phyloP scores from a whole-genome alignment of 2,113 vertebrate species.

The Dinomys branickii region DNA sequence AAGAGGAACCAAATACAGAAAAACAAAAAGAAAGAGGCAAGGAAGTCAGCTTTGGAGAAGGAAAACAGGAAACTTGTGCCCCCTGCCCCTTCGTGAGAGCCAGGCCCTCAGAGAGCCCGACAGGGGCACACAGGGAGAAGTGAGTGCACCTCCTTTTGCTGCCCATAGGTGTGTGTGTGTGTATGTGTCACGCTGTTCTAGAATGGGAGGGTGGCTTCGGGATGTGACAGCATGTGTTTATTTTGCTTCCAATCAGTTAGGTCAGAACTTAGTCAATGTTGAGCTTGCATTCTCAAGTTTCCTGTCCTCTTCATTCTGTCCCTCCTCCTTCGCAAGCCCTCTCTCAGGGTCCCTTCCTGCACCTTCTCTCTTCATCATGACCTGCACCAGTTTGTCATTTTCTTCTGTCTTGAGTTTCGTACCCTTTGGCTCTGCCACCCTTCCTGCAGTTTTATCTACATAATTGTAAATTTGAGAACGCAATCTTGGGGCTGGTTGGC shows the following conservation, averaged over 20 bases:
- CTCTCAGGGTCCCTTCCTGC: neutral
- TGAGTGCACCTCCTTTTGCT: conserved; percentile 81
- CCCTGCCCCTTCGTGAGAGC: conserved; percentile 86
- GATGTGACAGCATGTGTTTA: neutral
- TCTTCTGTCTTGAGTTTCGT: neutral
- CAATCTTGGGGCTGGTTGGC: neutral
- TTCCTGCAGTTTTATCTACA: neutral
- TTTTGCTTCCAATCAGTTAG: neutral
- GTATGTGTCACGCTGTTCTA: fast-evolving
- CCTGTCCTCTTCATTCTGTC: neutral
- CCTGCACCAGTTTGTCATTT: neutral
- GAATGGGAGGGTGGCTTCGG: neutral
- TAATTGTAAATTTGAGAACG: neutral
- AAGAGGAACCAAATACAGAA: conserved; percentile 91
- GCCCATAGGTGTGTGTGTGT: neutral
- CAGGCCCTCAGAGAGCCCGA: conserved; percentile 78
- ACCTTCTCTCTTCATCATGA: neutral
- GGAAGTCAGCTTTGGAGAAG: conserved; percentile 88
- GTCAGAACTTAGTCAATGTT: neutral
- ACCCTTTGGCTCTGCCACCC: neutral
- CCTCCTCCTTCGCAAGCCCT: neutral
- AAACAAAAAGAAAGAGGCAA: conserved; percentile 93
- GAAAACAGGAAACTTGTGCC: conserved; percentile 89
- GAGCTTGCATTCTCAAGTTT: neutral
- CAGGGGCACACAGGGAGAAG: conserved; percentile 91